Conservation (phyloP, 2,888 invertebrate genomes). For the Carterocephalus palaemon region DNA sequence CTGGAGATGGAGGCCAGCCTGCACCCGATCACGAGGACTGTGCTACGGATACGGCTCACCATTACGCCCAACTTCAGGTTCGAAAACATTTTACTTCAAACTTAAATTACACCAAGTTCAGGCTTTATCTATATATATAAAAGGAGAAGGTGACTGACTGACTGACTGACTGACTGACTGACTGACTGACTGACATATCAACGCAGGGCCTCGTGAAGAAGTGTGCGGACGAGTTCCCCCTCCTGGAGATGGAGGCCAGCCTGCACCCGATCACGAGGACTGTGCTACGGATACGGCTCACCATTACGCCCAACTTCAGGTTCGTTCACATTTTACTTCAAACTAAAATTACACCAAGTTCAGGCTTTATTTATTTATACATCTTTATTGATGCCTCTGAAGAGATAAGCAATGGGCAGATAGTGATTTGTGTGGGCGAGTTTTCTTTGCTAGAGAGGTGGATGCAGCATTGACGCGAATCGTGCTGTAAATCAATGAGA, state of each 20-base stretch:
- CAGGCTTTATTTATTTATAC: no score
- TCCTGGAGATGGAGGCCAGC: constrained; percentile 87
- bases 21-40: constrained; percentile 97
- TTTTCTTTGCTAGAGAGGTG: constrained; percentile 91
- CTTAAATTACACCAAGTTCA: no score
- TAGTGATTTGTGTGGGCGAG: constrained; percentile 91
- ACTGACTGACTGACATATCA: constrained; percentile 85
- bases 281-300: constrained; percentile 89
- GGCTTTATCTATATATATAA: no score
- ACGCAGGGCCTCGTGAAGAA: constrained; percentile 87
- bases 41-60: constrained; percentile 88
- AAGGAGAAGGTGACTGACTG: no score
- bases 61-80: constrained; percentile 84
- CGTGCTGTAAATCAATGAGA: no score
- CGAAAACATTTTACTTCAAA: constrained; percentile 34
- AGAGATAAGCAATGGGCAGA: constrained; percentile 85
- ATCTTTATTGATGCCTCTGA: constrained; percentile 86
- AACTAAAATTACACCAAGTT: no score
- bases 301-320: constrained; percentile 85
- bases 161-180: no score
- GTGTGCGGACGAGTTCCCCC: constrained; percentile 91
- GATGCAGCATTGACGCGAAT: no score
- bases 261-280: constrained; percentile 98
- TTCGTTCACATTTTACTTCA: constrained; percentile 41
- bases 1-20: constrained; percentile 90